Evolutionary conservation across 2,113 vertebrate species (phyloP), one percentile per base, ranked within the genome.

Genomic region (Tragelaphus scriptus): DNA sequence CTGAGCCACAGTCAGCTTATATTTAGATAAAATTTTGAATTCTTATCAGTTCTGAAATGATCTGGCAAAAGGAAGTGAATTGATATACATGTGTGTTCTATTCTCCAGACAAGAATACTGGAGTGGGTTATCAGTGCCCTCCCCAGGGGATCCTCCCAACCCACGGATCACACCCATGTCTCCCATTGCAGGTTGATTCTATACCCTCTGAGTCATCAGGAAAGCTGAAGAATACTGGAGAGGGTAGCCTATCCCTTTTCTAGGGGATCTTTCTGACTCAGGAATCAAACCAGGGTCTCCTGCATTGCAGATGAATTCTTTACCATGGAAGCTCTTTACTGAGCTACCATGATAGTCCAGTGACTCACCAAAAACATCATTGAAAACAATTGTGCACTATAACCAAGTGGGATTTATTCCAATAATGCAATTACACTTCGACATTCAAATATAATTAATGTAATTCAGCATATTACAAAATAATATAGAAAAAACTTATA

Each of bases 201-300:
- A 23, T 71, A 40, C 19, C n/a, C 68, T 71, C 17, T 40, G 68
- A 71, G 19, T 11, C 19, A 71, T 40, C n/a, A 71, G 19, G n/a
- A 2, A 23, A 71, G n/a, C n/a, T 0, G 0, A 71, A 40, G 10
- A 71, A 71, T 40, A 21, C n/a, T 71, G 19, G 19, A 40, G 5
- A 23, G n/a, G 5, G 10, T 40, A 71, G n/a, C 68, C 19, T 71
- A 40, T 23, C n/a, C 10, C n/a, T 40, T 71, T 19, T 71, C 19
- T 23, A 40, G n/a, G 68, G 68, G n/a, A 40, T 40, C n/a, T 36
- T 71, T 19, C n/a, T 71, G 68, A 71, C n/a, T n/a, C 19, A 40
- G 68, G 2, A 40, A 71, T 40, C 0, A 0, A 12, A 71, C 19
- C 19, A 71, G 5, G 8, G 17, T 71, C 68, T 71, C n/a, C 19